Percentiles rank a stretch among this genome's conserved stretches.
Conservation (phyloP, 1,140 invertebrate species). For the Atta texana region DNA sequence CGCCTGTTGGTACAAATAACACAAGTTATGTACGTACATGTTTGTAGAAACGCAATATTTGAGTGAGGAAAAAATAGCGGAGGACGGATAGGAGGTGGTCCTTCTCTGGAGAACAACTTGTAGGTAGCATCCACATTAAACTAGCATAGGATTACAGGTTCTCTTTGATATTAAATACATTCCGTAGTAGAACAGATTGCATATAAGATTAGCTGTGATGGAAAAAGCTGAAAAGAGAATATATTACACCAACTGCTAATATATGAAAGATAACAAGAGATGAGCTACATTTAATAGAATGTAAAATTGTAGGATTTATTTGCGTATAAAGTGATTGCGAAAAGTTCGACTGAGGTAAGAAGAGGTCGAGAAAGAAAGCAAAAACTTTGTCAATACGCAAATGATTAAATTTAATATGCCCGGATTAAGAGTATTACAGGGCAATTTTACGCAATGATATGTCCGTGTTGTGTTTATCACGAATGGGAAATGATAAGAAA, state of each 20-base stretch:
- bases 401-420: slow-evolving; percentile 26
- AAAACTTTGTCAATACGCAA: slow-evolving; percentile 66
- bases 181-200: slow-evolving; percentile 72
- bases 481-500: slow-evolving; percentile 9
- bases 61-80: not conserved
- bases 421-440: slow-evolving; percentile 54
- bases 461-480: slow-evolving; percentile 35
- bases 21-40: slow-evolving; percentile 52
- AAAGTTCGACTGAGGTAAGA: slow-evolving; percentile 61
- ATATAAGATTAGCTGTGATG: slow-evolving; percentile 81
- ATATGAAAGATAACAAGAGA: slow-evolving; percentile 66
- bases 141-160: slow-evolving; percentile 65
- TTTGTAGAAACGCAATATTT: slow-evolving; percentile 52
- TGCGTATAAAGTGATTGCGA: slow-evolving; percentile 77
- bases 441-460: slow-evolving; percentile 38
- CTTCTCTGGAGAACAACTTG: slow-evolving; percentile 75
- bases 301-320: slow-evolving; percentile 80
- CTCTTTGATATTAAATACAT: slow-evolving; percentile 69
- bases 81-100: not conserved
- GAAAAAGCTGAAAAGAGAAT: slow-evolving; percentile 70
- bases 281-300: slow-evolving; percentile 62
- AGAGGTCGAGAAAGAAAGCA: slow-evolving; percentile 59
- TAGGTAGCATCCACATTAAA: slow-evolving; percentile 73
- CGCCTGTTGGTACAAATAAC: slow-evolving; percentile 57
- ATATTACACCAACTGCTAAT: slow-evolving; percentile 69